Evolutionary conservation across 2,888 invertebrate species (phyloP).

Genomic region (Spatulosminthurus flaviceps): DNA sequence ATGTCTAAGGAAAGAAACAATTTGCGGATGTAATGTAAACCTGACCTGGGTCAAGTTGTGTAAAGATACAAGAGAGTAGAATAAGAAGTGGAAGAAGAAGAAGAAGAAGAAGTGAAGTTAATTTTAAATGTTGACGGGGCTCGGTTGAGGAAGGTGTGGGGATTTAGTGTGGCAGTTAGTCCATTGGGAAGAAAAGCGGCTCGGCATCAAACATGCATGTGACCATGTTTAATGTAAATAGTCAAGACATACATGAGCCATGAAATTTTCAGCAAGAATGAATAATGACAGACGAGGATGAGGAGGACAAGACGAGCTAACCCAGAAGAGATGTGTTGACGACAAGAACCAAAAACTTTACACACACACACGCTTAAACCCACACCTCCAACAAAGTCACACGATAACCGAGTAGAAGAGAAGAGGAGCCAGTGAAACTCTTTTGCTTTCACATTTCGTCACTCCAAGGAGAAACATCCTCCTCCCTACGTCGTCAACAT

Average conservation of each 20-base stretch:
- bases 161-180: constrained; percentile 46
- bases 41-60: constrained; percentile 29
- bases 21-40: neutral
- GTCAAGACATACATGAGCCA: constrained; percentile 51
- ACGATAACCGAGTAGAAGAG: neutral
- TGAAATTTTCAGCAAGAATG: constrained; percentile 61
- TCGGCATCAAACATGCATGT: constrained; percentile 61
- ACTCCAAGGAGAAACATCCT: constrained; percentile 8
- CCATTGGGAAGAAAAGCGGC: constrained; percentile 51
- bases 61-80: neutral
- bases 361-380: neutral
- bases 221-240: constrained; percentile 58
- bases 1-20: neutral
- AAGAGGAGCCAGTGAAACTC: neutral
- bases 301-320: constrained; percentile 22
- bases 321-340: constrained; percentile 26
- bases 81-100: neutral
- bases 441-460: constrained; percentile 26
- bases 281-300: constrained; percentile 58
- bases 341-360: constrained; percentile 9
- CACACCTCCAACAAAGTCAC: neutral
- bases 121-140: constrained; percentile 47
- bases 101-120: constrained; percentile 18
- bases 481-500: neutral
- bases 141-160: constrained; percentile 43